phyloP scores from a whole-genome alignment of 2,113 vertebrate genomes.

The Patagioenas fasciata region DNA sequence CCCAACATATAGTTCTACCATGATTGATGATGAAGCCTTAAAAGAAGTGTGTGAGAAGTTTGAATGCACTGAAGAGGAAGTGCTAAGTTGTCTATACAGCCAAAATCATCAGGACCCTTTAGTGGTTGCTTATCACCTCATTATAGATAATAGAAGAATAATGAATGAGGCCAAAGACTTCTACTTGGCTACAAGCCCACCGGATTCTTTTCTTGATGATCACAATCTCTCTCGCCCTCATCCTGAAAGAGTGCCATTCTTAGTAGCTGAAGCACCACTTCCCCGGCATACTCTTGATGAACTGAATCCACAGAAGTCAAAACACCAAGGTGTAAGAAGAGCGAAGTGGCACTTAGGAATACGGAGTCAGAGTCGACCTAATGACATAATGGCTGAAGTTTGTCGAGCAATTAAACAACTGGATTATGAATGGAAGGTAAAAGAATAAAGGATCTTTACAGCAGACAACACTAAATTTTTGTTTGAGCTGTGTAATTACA shows the following conservation, averaged over 20 bases:
- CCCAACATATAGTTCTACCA: conserved; percentile 92
- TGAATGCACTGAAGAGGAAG: conserved; percentile 96
- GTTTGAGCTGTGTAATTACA: neutral
- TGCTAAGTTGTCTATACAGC: conserved; percentile 91
- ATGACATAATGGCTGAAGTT: conserved; percentile 98
- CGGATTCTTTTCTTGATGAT: conserved; percentile 94
- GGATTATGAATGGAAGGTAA: conserved; percentile 99
- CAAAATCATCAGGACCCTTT: conserved; percentile 95
- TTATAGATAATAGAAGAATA: conserved; percentile 98
- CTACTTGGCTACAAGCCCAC: conserved; percentile 95
- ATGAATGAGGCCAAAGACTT: conserved; percentile 99
- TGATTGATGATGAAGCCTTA: conserved; percentile 98
- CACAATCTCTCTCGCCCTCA: conserved; percentile 88
- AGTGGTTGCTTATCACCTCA: conserved; percentile 95
- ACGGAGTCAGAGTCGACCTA: conserved; percentile 94
- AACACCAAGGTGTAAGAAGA: conserved; percentile 92
- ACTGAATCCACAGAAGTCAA: conserved; percentile 96
- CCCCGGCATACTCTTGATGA: conserved; percentile 94
- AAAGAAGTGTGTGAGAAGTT: conserved; percentile 98
- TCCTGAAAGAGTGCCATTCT: conserved; percentile 92
- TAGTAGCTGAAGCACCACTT: conserved; percentile 88
- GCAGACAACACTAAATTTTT: neutral
- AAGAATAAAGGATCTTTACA: neutral
- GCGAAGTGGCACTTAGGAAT: conserved; percentile 99
- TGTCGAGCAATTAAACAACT: conserved; percentile 97